Evolutionary conservation across 92 coral and sea anemone genomes (phyloP), one percentile per base, ranked within the genome.

Genomic region (Zoanthus solanderi): DNA sequence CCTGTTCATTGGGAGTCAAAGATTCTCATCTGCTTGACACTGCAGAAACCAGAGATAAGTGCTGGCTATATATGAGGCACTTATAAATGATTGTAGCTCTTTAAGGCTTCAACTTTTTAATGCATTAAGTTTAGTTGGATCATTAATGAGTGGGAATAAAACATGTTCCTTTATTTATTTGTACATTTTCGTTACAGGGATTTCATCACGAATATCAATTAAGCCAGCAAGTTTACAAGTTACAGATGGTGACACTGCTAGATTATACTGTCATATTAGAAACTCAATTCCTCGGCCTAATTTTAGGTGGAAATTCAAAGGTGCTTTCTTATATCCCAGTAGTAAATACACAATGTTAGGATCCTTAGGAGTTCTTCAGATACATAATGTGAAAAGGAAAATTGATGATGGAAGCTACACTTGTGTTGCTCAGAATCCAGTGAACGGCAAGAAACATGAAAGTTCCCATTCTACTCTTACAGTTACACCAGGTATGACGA

Each of bases 191-290:
- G 16, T 57, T 61, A 11, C 87, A 97, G 99, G 97, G 56, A 72
- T 97, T 69, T 95, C 99, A 44, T 95, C 96, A 45, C 90, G 87
- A 72, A 85, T 97, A 45, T 56, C 90, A 67, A 90, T 89, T 28
- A 78, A 75, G 44, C 98, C 98, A 5, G 16, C 89, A 71, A 47
- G 58, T 56, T 68, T 87, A 72, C 90, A 37, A 31, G 94, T 90
- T 30, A 80, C 5, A 12, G 57, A 17, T 79, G 96, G 96, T 32
- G 99, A 95, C 79, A 91, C 93, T 7, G 94, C 99, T 16, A 85
- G 96, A 76, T 78, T 97, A 47, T 76, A 68, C 60, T 97, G 99
- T 47, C 84, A 78, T 61, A 58, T 94, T 8, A 87, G 94, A 44
- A 94, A 95, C 88, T 89, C 98, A 15, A 9, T 84, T 17, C 98